Evolutionary conservation across 2,113 vertebrate species (phyloP).

Genomic region (Stegastes partitus): DNA sequence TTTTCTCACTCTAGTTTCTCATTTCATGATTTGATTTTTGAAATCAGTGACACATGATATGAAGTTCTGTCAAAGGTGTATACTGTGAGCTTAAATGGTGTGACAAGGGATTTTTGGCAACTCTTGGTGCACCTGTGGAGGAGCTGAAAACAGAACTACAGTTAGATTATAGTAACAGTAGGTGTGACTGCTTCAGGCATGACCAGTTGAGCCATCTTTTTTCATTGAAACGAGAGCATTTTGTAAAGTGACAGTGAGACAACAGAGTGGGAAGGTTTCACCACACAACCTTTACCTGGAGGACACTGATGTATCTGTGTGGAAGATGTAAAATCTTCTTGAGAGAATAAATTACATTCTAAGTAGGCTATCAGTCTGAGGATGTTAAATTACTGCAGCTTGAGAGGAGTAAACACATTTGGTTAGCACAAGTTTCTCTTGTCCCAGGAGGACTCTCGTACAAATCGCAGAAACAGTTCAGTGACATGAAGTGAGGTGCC

Average conservation of each 20-base stretch:
- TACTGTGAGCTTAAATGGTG: constrained; percentile 7
- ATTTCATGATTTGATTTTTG: neutral
- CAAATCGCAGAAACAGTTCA: constrained; percentile 41
- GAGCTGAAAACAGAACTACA: constrained; percentile 8
- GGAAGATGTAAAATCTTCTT: constrained; percentile 35
- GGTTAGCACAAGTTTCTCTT: constrained; percentile 32
- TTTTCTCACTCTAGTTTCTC: neutral
- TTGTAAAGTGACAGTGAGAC: neutral
- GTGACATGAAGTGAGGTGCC: constrained; percentile 25
- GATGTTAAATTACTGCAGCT: constrained; percentile 45
- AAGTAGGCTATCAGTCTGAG: constrained; percentile 13
- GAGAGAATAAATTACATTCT: constrained; percentile 34
- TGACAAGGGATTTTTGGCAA: constrained; percentile 3
- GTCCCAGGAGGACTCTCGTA: constrained; percentile 30
- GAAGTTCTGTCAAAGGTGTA: neutral
- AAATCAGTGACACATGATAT: neutral
- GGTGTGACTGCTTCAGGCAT: constrained; percentile 29
- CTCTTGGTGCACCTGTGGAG: constrained; percentile 2
- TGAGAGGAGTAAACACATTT: constrained; percentile 29
- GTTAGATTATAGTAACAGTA: neutral
- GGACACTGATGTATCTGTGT: constrained; percentile 20
- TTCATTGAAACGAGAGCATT: neutral
- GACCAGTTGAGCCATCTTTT: constrained; percentile 8
- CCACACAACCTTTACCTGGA: constrained; percentile 12
- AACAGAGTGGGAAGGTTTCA: constrained; percentile 13